Conservation (phyloP, 2,113 vertebrate species). For the Rhabdomys dilectus region DNA sequence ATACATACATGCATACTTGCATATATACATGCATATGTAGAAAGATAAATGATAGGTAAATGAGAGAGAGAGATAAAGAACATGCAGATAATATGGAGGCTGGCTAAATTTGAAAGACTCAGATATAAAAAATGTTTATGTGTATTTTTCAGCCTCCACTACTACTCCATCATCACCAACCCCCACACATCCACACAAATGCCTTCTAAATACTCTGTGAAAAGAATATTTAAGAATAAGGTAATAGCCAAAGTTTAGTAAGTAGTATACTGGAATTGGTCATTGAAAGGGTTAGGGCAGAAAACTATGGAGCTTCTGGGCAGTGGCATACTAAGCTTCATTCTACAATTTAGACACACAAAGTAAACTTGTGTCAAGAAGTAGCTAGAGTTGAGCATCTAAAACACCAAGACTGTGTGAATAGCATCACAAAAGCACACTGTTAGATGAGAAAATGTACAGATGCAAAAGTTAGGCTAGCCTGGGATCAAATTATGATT, state of each 20-base stretch:
- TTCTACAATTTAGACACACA: background rate
- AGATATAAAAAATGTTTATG: background rate
- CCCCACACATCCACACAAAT: background rate
- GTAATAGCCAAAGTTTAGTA: background rate
- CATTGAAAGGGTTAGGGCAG: background rate
- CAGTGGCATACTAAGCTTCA: background rate
- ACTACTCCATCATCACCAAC: background rate
- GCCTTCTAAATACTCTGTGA: background rate
- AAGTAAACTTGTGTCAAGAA: background rate
- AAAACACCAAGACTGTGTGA: background rate
- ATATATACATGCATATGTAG: background rate
- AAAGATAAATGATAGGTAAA: background rate
- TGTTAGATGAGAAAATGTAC: background rate
- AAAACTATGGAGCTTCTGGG: background rate
- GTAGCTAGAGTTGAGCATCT: background rate
- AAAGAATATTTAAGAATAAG: background rate
- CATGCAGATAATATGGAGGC: background rate
- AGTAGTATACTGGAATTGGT: background rate
- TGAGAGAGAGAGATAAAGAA: background rate
- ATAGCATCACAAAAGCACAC: background rate
- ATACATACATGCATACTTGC: too few species aligned
- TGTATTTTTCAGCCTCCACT: background rate
- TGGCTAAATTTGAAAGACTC: slow-evolving; percentile 24
- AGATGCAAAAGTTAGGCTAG: background rate
- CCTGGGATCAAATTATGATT: background rate